Base-by-base conservation (phyloP, 2,888 invertebrate genomes). In the Zygothrica quintamaculata region DNA sequence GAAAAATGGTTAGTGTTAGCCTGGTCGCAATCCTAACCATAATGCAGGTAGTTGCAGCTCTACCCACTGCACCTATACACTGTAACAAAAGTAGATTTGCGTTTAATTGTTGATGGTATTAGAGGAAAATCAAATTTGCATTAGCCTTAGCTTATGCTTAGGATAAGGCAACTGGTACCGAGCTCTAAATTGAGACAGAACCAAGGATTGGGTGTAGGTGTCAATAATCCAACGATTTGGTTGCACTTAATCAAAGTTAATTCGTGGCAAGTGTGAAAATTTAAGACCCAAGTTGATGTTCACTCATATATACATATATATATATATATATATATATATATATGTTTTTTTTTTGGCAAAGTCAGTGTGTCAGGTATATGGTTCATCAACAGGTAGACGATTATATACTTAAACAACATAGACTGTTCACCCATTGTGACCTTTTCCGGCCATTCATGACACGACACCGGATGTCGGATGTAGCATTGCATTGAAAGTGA, bases 91-190 rank as follows among this genome's bases (percentile, higher is more conserved):
- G 56, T 47, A 55, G 80, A 68, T 73, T 79, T 72, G 52, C 48
- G 51, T 68, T 84, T 80, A 86, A 87, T 89, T 89, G 87, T 86
- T 88, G 82, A 84, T 88, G 88, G 86, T 68, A 77, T 88, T 88
- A 78, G 73, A 66, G 73, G 67, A 73, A 85, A 87, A 87, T 87
- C 79, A 88, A 88, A 79, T 80, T 77, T 74, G 56, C 52, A 68
- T 76, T 76, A 61, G 71, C 60, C 53, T 36, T 25, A 31, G 65
- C 43, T 55, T 37, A 56, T n/a, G n/a, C 9, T 29, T n/a, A 34
- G 13, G 11, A 37, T 36, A 33, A 42, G 29, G 15, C 13, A 37
- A 29, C 22, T 37, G 31, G 18, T 15, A 29, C 29, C 1, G 13
- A 11, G 26, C n/a, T 47, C 16, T 22, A 8, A 36, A 33, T 33